Percentiles rank a stretch among this genome's conserved stretches.
phyloP scores from a whole-genome alignment of 2,113 vertebrate species.

The Scomber colias region DNA sequence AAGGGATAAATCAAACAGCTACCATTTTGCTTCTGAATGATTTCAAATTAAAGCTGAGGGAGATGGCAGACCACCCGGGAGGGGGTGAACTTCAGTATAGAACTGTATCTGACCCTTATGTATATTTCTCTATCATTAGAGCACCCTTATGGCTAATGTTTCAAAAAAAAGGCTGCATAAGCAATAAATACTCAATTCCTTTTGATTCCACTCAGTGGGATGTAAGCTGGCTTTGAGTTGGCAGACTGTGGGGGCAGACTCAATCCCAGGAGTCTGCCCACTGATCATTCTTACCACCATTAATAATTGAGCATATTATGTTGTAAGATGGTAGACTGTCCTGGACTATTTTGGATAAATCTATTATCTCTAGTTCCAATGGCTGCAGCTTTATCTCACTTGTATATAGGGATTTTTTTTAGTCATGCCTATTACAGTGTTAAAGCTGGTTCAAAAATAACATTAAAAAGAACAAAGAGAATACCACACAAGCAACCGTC shows the following conservation, averaged over 20 bases:
- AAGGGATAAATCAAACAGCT: slow-evolving; percentile 79
- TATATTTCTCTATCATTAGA: slow-evolving; percentile 73
- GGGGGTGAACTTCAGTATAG: slow-evolving; percentile 40
- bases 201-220: slow-evolving; percentile 70
- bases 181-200: slow-evolving; percentile 67
- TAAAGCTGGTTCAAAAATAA: not conserved
- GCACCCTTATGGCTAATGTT: slow-evolving; percentile 56
- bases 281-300: slow-evolving; percentile 38
- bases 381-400: slow-evolving; percentile 9
- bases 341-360: slow-evolving; percentile 26
- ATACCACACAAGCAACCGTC: not conserved
- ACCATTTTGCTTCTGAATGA: slow-evolving; percentile 77
- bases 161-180: slow-evolving; percentile 59
- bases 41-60: slow-evolving; percentile 74
- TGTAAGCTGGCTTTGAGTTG: slow-evolving; percentile 56
- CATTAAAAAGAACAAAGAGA: slow-evolving; percentile 14
- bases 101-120: slow-evolving; percentile 62
- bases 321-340: slow-evolving; percentile 36
- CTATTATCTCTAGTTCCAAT: slow-evolving; percentile 32
- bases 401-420: not conserved
- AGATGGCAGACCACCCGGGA: slow-evolving; percentile 68
- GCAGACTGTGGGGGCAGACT: slow-evolving; percentile 39
- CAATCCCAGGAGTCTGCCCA: slow-evolving; percentile 47
- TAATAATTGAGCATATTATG: slow-evolving; percentile 69
- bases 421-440: not conserved